Conservation (phyloP, 2,113 vertebrate genomes). For the Otolemur garnettii region DNA sequence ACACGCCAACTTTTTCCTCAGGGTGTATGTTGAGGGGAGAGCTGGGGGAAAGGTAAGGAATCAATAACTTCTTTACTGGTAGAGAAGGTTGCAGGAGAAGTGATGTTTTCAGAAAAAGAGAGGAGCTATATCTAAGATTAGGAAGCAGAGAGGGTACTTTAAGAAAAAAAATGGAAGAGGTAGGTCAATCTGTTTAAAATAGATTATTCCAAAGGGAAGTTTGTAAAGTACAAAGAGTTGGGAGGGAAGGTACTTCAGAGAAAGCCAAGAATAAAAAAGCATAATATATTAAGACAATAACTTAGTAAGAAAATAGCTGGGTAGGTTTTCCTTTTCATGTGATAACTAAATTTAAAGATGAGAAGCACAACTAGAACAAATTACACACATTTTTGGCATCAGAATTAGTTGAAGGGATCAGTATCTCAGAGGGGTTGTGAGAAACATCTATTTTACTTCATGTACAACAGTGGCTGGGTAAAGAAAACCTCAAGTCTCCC, state of each 20-base stretch:
- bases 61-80: background rate
- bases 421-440: background rate
- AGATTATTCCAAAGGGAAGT: slow-evolving; percentile 24
- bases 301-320: background rate
- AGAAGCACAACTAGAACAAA: slow-evolving; percentile 31
- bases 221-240: background rate
- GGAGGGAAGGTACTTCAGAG: background rate
- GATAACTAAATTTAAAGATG: background rate
- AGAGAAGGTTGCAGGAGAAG: slow-evolving; percentile 15
- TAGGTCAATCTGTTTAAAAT: slow-evolving; percentile 10
- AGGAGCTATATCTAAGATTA: background rate
- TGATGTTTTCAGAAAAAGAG: background rate
- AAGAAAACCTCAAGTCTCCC: slow-evolving; percentile 20
- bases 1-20: background rate
- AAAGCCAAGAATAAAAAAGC: slow-evolving; percentile 24
- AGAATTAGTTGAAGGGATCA: background rate
- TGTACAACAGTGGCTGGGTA: background rate
- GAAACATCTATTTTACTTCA: slow-evolving; percentile 32
- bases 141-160: background rate
- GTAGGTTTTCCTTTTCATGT: background rate
- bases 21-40: rapidly evolving
- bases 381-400: background rate
- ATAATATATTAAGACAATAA: background rate
- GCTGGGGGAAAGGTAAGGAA: background rate
- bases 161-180: background rate